Conservation (phyloP, 2,113 vertebrate genomes). For the Gavia stellata region DNA sequence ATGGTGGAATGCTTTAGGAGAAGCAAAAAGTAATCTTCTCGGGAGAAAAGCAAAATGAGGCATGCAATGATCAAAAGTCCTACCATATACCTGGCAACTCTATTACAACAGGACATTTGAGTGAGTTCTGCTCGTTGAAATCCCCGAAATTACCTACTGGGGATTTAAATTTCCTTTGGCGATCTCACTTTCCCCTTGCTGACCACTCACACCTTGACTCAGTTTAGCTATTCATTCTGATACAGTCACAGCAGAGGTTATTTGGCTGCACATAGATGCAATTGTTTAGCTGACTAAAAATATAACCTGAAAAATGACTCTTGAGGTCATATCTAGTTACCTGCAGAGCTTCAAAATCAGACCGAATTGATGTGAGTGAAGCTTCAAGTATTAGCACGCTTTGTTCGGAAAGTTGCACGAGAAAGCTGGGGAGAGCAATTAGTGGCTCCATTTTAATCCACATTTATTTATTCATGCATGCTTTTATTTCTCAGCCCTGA, state of each 20-base stretch:
- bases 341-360: constrained; percentile 36
- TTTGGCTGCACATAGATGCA: constrained; percentile 20
- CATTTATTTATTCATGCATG: constrained; percentile 2
- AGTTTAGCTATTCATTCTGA: constrained; percentile 11
- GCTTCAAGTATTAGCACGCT: neutral
- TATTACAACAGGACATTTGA: neutral
- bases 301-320: neutral
- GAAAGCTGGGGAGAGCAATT: neutral
- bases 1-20: neutral
- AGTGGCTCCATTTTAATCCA: neutral
- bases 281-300: constrained; percentile 55
- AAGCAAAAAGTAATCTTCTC: neutral
- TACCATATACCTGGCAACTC: neutral
- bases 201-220: constrained; percentile 7
- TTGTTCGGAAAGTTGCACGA: neutral
- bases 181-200: neutral
- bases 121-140: neutral
- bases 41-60: neutral
- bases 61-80: neutral
- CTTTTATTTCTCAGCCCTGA: neutral
- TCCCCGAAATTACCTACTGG: neutral
- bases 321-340: neutral
- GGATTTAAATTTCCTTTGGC: neutral
- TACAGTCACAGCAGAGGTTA: constrained; percentile 31
- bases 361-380: neutral